phyloP scores from a whole-genome alignment of 2,888 invertebrate species.

The Parthenolecanium corni region DNA sequence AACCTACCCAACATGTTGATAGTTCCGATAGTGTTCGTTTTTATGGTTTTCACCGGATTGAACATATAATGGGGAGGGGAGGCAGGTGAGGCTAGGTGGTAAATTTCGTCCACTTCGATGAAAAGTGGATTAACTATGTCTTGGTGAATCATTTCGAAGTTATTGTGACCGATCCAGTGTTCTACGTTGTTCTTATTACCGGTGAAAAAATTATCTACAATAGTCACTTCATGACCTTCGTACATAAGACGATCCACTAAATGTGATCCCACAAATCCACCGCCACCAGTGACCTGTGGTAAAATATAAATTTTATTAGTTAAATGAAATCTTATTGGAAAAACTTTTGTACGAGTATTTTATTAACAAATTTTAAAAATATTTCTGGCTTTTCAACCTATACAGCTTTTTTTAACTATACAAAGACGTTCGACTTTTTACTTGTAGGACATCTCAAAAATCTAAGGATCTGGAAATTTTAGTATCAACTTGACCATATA shows the following conservation, averaged over 20 bases:
- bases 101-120: slow-evolving; percentile 95
- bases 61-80: slow-evolving; percentile 99
- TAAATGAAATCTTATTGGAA: background rate
- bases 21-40: slow-evolving; percentile 94
- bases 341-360: background rate
- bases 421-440: too few relatives aligned
- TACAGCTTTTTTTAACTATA: too few relatives aligned
- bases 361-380: too few relatives aligned
- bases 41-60: slow-evolving; percentile 98
- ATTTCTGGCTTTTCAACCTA: too few relatives aligned
- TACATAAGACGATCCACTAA: slow-evolving; percentile 90
- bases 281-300: slow-evolving; percentile 79
- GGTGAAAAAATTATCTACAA: slow-evolving; percentile 96
- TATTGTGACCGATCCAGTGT: slow-evolving; percentile 98
- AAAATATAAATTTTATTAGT: background rate
- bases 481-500: background rate
- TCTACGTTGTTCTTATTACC: slow-evolving; percentile 94
- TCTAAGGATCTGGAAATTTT: background rate
- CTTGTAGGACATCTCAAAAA: background rate
- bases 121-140: slow-evolving; percentile 96
- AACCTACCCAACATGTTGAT: slow-evolving; percentile 80
- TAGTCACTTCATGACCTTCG: slow-evolving; percentile 91
- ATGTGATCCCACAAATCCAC: slow-evolving; percentile 98
- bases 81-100: slow-evolving; percentile 96
- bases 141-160: slow-evolving; percentile 97